Base-by-base conservation (phyloP, 2,797 vertebrate species). In the Syngnathus rostellatus region DNA sequence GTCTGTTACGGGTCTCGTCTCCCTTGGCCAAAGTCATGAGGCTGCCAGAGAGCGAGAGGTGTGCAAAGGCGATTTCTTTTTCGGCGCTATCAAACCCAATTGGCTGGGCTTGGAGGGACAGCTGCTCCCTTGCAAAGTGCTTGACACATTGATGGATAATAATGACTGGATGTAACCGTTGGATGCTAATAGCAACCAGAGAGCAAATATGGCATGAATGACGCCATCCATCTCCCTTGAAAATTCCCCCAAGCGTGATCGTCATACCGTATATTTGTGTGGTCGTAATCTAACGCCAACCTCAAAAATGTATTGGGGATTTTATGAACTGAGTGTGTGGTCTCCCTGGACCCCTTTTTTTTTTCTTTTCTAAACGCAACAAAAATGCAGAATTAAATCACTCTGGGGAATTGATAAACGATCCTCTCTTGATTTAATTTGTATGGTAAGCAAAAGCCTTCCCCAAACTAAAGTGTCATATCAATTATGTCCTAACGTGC, bases 91-190 rank as follows among this genome's bases (percentile, higher is more conserved):
- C 83, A 85, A 83, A 87, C 78, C 31, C 86, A 86, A 88, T 86
- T 83, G 88, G 77, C 80, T 76, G 76, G 74, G 79, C 85, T 85
- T 86, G 83, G 75, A 79, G 81, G 81, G 81, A 82, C 87, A 88
- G 85, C 83, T 87, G 86, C 88, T 86, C 83, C 78, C 80, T 79
- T 69, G 74, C 77, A 76, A 79, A 67, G 61, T 64, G 62, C 76
- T 77, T 84, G 87, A 88, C 84, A 87, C 69, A 71, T 83, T 86
- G 88, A 88, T 85, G 83, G 83, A 86, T 89, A 85, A 86, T 89
- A 85, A 85, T 83, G 72, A 80, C 84, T 77, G 72, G 76, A 81
- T 81, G 75, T 59, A 81, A 73, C 71, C 78, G 81, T 84, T 83
- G 74, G 83, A 83, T 82, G 81, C 64, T 74, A 78, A 81, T 81